Conservation (phyloP, 2,888 invertebrate genomes). For the Ramazzottius varieornatus region DNA sequence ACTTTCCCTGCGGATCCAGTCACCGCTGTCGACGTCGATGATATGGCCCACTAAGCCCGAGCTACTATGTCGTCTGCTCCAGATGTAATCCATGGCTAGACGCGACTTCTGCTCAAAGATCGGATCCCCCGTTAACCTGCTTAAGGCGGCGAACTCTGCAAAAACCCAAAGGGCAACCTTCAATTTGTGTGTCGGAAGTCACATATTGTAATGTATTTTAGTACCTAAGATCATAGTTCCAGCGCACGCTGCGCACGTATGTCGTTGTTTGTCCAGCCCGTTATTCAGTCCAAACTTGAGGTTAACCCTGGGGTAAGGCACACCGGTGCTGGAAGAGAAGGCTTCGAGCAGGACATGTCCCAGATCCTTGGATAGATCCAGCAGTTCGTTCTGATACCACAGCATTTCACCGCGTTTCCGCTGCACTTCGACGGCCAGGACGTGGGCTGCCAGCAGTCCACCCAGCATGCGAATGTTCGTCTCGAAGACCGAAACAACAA, state of each 20-base stretch:
- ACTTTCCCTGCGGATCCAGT: slow-evolving; percentile 84
- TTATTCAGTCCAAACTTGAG: slow-evolving; percentile 48
- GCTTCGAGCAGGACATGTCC: slow-evolving; percentile 79
- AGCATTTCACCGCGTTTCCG: slow-evolving; percentile 28
- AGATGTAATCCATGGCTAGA: slow-evolving; percentile 79
- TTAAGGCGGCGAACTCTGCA: slow-evolving; percentile 71
- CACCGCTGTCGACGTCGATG: slow-evolving; percentile 84
- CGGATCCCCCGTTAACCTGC: slow-evolving; percentile 59
- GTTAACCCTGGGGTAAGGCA: slow-evolving; percentile 80
- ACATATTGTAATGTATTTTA: not conserved
- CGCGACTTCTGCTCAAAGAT: slow-evolving; percentile 82
- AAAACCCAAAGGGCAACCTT: not conserved
- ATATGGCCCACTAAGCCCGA: slow-evolving; percentile 71
- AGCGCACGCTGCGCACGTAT: slow-evolving; percentile 92
- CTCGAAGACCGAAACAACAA: slow-evolving; percentile 88
- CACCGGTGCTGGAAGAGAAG: slow-evolving; percentile 86
- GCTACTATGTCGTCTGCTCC: slow-evolving; percentile 61
- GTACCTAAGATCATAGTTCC: slow-evolving; percentile 65
- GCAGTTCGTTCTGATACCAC: slow-evolving; percentile 45
- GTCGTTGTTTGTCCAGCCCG: slow-evolving; percentile 43
- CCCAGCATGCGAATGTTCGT: slow-evolving; percentile 93
- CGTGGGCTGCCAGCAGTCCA: slow-evolving; percentile 70
- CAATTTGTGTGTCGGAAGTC: not conserved
- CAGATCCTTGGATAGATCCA: slow-evolving; percentile 67
- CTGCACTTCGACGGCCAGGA: slow-evolving; percentile 54